Percentiles rank a stretch among this genome's conserved stretches.
phyloP scores from a whole-genome alignment of 2,797 vertebrate genomes.

The Siniperca undulata region DNA sequence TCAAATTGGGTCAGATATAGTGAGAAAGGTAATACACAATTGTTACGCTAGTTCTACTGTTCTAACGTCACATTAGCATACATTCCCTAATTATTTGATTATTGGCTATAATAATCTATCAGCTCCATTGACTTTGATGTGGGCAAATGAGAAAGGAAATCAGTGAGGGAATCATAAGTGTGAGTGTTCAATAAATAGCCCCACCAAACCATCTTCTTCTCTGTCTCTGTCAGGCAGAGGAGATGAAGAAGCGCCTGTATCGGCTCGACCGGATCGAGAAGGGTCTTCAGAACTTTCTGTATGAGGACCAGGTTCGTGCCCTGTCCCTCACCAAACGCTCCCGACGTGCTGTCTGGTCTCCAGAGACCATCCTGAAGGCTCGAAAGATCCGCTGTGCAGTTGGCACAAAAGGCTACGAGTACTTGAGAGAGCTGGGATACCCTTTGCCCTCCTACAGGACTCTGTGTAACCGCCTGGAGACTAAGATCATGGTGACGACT shows the following conservation, averaged over 20 bases:
- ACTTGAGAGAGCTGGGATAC: constrained; percentile 86
- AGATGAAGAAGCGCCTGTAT: constrained; percentile 88
- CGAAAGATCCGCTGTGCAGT: constrained; percentile 85
- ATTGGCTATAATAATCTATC: not conserved
- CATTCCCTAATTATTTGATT: not conserved
- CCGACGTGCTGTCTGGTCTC: constrained; percentile 87
- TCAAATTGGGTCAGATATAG: not conserved
- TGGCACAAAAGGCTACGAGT: constrained; percentile 88
- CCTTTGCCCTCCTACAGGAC: constrained; percentile 89
- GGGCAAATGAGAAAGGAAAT: not conserved
- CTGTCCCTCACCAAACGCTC: constrained; percentile 87
- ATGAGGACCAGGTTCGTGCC: constrained; percentile 88
- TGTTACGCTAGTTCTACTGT: not conserved
- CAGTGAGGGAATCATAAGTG: no score
- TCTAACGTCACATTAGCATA: not conserved
- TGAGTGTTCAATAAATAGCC: not conserved
- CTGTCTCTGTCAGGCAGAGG: constrained; percentile 78
- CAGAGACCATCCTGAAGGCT: constrained; percentile 85
- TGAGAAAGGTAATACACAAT: not conserved
- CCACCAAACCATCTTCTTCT: not conserved
- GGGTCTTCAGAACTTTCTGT: constrained; percentile 87
- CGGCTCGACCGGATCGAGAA: constrained; percentile 86
- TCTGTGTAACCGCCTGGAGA: constrained; percentile 87
- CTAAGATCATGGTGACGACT: constrained; percentile 86
- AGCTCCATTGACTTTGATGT: not conserved